Base-by-base conservation (phyloP, 2,797 vertebrate species). In the Rhynchonycteris naso region DNA sequence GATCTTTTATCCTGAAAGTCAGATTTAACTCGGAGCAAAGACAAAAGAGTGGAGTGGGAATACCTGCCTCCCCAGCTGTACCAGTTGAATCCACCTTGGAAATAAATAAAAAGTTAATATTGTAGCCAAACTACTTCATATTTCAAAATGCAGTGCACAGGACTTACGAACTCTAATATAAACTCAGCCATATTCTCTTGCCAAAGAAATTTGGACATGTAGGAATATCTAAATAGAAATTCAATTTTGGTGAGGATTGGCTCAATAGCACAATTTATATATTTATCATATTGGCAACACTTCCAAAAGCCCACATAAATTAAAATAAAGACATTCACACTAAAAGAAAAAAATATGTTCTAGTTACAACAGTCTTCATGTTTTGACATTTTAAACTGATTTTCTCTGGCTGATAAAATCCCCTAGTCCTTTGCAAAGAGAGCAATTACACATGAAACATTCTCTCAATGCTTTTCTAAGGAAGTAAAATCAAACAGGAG, bases 331-430 rank as follows among this genome's bases (percentile, higher is more conserved):
- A 61, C 30, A 76, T 81, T 72, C 66, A 69, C 22, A 69, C 38
- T 63, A 38, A 56, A 93, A 76, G 22, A 50, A 47, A 52, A 76
- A 65, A 59, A 66, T n/a, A 54, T 38, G 16, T 61, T 68, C 59
- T 52, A 56, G 68, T 71, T 79, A 26, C 13, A 93, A 66, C 0
- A 58, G 15, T 90, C 68, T 88, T 47, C 59, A 50, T 35, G 26
- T 91, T 80, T 87, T 89, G 38, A 68, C 47, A 74, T 69, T 95
- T 88, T 47, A 65, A 84, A 75, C 26, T 83, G n/a, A 65, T 61
- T 19, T 72, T 72, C 15, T 35, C n/a, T 63, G 76, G 21, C n/a
- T 81, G 76, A n/a, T 28, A 35, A 21, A 91, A 61, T 79, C n/a
- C 4, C 43, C 24, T 76, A 58, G 7, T 43, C 58, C 58, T 90